Conservation (phyloP, 2,888 invertebrate genomes). For the Drosophila histrio region DNA sequence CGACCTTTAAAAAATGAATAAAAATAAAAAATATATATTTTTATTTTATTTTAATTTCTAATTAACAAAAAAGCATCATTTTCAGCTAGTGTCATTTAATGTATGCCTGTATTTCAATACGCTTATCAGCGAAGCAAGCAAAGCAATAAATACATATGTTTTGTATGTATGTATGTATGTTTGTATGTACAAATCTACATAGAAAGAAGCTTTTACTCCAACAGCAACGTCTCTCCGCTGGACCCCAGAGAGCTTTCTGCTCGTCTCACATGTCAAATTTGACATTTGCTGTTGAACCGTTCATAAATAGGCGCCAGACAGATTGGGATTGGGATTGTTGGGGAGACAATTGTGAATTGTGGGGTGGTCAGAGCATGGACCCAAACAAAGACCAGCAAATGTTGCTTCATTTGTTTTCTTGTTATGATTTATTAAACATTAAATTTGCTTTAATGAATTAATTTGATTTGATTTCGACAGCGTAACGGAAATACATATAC, state of each 20-base stretch:
- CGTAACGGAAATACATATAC: conserved; percentile 37
- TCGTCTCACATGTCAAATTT: conserved; percentile 64
- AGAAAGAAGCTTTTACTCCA: conserved; percentile 13
- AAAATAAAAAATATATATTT: no score
- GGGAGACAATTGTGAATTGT: neutral
- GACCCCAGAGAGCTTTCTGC: conserved; percentile 20
- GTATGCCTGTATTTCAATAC: conserved; percentile 3
- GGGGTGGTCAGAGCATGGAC: conserved; percentile 8
- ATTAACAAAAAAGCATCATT: neutral
- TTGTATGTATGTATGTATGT: neutral
- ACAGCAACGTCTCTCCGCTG: conserved; percentile 5
- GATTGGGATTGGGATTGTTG: conserved; percentile 47
- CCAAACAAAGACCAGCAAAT: conserved; percentile 28
- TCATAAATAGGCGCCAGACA: conserved; percentile 73
- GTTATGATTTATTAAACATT: conserved; percentile 74
- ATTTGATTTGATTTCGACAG: conserved; percentile 71
- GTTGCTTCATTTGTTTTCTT: conserved; percentile 51
- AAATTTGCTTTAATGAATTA: conserved; percentile 72
- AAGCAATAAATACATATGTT: neutral
- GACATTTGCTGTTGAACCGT: conserved; percentile 77
- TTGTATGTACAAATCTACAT: neutral
- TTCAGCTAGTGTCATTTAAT: conserved; percentile 29
- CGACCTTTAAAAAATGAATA: no score
- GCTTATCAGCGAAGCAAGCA: conserved; percentile 37
- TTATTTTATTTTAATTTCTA: no score